Conservation (phyloP, 2,888 invertebrate genomes). For the Laspeyria flexula region DNA sequence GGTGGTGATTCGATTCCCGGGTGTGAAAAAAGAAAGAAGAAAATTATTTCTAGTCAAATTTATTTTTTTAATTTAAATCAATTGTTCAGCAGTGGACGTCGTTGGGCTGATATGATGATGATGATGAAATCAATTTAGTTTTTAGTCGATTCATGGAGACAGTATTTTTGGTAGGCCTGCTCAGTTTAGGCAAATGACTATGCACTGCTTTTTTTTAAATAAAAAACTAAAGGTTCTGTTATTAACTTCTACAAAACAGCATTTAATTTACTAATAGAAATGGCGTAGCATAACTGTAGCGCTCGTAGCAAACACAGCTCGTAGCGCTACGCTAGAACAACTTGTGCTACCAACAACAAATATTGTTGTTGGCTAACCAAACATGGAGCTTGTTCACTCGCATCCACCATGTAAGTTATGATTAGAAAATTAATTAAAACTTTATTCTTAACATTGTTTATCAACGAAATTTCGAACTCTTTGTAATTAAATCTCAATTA, state of each 20-base stretch:
- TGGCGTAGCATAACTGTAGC: slow-evolving; percentile 26
- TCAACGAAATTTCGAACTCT: slow-evolving; percentile 9
- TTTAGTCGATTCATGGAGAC: no score
- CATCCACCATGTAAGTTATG: slow-evolving; percentile 36
- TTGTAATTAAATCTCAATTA: slow-evolving; percentile 12
- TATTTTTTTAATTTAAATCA: no score
- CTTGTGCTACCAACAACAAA: slow-evolving; percentile 58
- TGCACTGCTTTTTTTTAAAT: no score
- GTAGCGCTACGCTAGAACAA: slow-evolving; percentile 45
- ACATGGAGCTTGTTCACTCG: slow-evolving; percentile 43
- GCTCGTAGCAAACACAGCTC: slow-evolving; percentile 31
- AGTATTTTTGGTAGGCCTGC: no score
- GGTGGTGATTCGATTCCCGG: no score
- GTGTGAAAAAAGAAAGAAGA: no score
- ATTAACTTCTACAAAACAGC: neutral
- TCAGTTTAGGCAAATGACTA: no score
- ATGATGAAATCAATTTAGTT: no score
- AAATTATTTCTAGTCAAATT: no score
- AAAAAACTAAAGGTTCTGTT: no score
- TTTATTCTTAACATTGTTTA: slow-evolving; percentile 22
- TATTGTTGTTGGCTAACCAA: slow-evolving; percentile 65
- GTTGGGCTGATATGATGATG: no score
- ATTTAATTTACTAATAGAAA: neutral
- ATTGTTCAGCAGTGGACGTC: no score
- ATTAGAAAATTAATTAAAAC: slow-evolving; percentile 61